phyloP scores from a whole-genome alignment of 1,140 invertebrate genomes.

The Achroia grisella region DNA sequence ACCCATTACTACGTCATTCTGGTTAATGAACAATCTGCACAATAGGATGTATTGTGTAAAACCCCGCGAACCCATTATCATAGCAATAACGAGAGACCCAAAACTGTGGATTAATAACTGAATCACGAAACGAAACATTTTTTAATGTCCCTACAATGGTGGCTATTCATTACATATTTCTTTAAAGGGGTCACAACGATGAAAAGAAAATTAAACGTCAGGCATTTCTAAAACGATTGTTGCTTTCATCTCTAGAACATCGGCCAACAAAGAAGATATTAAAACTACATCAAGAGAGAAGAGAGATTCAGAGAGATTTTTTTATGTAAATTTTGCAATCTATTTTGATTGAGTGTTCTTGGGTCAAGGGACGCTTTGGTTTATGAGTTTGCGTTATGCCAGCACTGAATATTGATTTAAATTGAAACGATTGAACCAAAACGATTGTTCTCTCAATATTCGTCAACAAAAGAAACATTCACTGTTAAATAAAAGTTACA shows the following conservation, averaged over 20 bases:
- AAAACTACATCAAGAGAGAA: constrained; percentile 26
- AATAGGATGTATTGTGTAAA: no score
- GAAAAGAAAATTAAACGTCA: constrained; percentile 26
- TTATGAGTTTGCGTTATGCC: no score
- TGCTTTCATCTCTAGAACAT: constrained; percentile 12
- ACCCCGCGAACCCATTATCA: constrained; percentile 10
- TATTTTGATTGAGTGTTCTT: neutral
- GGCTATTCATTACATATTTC: constrained; percentile 14
- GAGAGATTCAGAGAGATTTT: constrained; percentile 7
- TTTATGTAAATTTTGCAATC: constrained; percentile 17
- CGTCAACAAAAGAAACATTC: no score
- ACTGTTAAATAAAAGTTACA: no score
- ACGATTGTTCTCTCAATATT: no score
- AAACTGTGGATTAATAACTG: constrained; percentile 11
- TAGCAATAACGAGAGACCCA: constrained; percentile 7
- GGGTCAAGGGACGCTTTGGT: no score
- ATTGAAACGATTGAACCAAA: no score
- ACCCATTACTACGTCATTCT: no score
- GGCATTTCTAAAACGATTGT: constrained; percentile 26
- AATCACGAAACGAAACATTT: constrained; percentile 7
- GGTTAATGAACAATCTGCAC: no score
- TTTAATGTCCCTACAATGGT: neutral
- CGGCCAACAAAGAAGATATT: constrained; percentile 16
- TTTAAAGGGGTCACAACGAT: constrained; percentile 19
- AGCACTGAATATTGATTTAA: no score